Base-by-base conservation (phyloP, 2,113 vertebrate genomes). In the Choloepus hoffmanni region DNA sequence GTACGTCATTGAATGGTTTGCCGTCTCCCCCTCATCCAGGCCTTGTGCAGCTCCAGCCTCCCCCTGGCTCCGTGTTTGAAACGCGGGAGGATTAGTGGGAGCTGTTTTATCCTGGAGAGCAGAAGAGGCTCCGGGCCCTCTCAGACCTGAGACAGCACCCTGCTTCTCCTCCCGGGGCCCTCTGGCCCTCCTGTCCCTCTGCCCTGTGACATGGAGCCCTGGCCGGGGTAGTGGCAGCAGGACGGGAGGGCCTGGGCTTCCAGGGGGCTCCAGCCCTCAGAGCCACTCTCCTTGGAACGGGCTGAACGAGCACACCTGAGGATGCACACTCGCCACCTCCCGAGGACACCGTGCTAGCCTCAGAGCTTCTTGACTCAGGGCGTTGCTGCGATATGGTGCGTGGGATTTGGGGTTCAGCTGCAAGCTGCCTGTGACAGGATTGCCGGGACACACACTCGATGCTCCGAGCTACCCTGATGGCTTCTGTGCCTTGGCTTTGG, bases 381-480 rank as follows among this genome's bases (percentile, higher is more conserved):
- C 72, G 65, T 24, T 55, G 50, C 11, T 26, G 13, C 67, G 30
- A 2, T 21, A 6, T 30, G 77, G 89, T 33, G 12, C 12, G 33
- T 55, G 73, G 76, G 50, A 45, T 3, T 1, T 0, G 0, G 92
- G 73, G 50, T n/a, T 12, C 26, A 26, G 87, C 68, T 23, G 85
- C 8, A 26, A 62, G 50, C 7, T 36, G 55, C 94, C 86, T 83
- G 92, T 95, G 6, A 45, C 7, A 1, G 30, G 2, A 19, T 19
- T 73, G 62, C 58, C 63, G 5, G 48, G 48, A 67, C 12, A 36
- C 0, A 7, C 40, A 2, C 0, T 6, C 0, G 1, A 1, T 14
- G 30, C 48, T 73, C 67, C 18, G 19, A 14, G 53, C 18, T 8
- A 14, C 63, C 33, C 36, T 77, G 48, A 23, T 0, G 10, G 23